These are phyloP conservation scores for Helicoverpa assulta DNA, from an alignment of 2,888 invertebrate species.

Conservation along the genomic window DNA sequence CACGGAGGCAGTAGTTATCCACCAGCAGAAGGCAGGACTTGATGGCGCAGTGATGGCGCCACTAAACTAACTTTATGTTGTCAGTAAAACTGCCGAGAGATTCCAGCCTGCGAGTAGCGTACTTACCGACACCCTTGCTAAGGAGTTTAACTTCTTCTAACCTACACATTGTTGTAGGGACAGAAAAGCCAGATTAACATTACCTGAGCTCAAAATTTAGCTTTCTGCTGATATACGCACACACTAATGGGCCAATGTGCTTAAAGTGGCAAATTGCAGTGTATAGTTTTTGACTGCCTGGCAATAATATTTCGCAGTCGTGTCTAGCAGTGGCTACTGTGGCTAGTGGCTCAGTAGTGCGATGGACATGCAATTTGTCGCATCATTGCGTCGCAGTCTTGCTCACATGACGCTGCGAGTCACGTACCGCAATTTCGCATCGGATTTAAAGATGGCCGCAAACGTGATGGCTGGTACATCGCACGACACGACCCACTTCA, in stretches of 20 bases:
- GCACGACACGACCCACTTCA: constrained; percentile 10
- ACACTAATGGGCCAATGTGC: constrained; percentile 1
- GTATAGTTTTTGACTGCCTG: not conserved
- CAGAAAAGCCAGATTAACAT: too few species aligned
- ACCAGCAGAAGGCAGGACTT: constrained; percentile 2
- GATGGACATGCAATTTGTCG: constrained; percentile 54
- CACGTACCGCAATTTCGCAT: constrained; percentile 50
- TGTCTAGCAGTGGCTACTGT: too few species aligned
- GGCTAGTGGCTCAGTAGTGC: constrained; percentile 2
- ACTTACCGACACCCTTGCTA: constrained; percentile 15
- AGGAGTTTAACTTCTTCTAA: constrained; percentile 34
- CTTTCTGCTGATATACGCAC: too few species aligned
- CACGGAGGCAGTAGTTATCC: not conserved
- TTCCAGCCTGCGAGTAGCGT: constrained; percentile 1
- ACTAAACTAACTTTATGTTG: constrained; percentile 67
- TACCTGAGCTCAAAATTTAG: too few species aligned
- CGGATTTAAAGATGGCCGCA: constrained; percentile 50
- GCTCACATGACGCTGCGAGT: constrained; percentile 29
- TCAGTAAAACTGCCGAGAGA: constrained; percentile 59
- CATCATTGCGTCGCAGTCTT: constrained; percentile 51
- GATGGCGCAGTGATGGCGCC: constrained; percentile 67
- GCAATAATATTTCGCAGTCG: too few species aligned
- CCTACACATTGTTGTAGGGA: constrained; percentile 28
- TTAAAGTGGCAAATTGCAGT: not conserved
- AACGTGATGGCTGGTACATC: constrained; percentile 29